Conservation (phyloP, 2,113 vertebrate species). For the Typhlomys cinereus region DNA sequence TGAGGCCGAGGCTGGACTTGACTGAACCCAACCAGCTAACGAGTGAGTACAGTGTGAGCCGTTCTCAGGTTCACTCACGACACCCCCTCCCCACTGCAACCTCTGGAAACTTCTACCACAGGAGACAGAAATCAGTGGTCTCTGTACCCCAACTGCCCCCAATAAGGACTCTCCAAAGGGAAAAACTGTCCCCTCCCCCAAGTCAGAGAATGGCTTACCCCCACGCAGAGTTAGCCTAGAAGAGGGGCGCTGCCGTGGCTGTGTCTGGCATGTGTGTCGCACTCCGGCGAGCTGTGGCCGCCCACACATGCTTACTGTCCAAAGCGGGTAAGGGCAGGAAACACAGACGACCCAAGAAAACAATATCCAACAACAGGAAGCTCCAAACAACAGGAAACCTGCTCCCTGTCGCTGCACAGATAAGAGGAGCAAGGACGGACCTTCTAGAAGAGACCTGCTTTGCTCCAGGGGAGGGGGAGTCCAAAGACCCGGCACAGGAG, state of each 20-base stretch:
- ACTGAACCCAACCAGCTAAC: no score
- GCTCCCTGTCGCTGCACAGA: background rate
- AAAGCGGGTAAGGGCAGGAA: slow-evolving; percentile 5
- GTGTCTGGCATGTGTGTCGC: background rate
- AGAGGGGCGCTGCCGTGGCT: background rate
- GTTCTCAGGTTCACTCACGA: no score
- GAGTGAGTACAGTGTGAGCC: no score
- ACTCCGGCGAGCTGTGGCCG: background rate
- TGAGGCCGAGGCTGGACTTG: background rate
- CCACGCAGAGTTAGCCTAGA: background rate
- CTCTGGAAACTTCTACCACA: background rate
- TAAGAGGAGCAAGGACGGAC: background rate
- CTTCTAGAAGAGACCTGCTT: background rate
- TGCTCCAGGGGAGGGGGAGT: background rate
- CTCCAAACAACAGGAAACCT: background rate
- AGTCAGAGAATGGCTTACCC: slow-evolving; percentile 43
- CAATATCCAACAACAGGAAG: background rate
- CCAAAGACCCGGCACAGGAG: background rate
- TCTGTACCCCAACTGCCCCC: background rate
- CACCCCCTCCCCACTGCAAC: no score
- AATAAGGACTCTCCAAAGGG: background rate
- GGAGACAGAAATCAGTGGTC: background rate
- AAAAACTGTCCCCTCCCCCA: background rate
- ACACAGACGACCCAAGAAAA: background rate
- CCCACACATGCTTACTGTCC: background rate